Evolutionary conservation across 1,140 invertebrate genomes (phyloP), one percentile per base, ranked within the genome.

Genomic region (Cotesia vestalis): DNA sequence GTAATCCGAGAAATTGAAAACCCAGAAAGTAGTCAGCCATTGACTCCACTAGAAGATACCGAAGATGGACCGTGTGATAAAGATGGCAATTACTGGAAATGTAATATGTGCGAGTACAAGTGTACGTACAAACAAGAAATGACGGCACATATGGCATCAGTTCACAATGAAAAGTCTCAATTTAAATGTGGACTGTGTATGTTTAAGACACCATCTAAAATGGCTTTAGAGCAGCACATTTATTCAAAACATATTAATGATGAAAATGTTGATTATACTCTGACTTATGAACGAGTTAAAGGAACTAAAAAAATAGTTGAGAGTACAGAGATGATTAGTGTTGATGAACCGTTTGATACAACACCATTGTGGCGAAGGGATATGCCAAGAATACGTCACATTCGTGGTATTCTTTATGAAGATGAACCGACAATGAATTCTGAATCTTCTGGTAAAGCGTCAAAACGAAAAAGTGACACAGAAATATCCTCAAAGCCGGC

Each of bases 171-270:
- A 1, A 90, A 89, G 40, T 86, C 87, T 75, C 91, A 92, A 74
- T 93, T 88, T 73, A 92, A 92, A 75, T 94, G 92, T 78, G 87
- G 84, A 0, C 80, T 89, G 27, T 94, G 93, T 75, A 77, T 84
- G 0, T 92, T 89, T 77, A 88, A 89, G 69, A 89, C 87, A 0
- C 88, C 88, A 0, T 87, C 87, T 1, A 85, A 89, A 14, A 83
- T 88, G 4, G 88, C 85, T 17, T 87, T 92, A 20, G 85, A 88
- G 4, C 88, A 87, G 12, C 93, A 94, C 80, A 86, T 90, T 59
- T 76, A 76, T 3, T 76, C 80, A 1, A 86, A 88, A 53, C 90
- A 91, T 76, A 69, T 83, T 0, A 79, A 78, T 1, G 84, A 88
- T n/a, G 60, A 80, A 0, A 81, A 82, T 1, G 75, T 74, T 4